These are phyloP conservation scores for Clarias pachynema DNA, from an alignment of 2,797 vertebrate genomes.

Conservation along the genomic window DNA sequence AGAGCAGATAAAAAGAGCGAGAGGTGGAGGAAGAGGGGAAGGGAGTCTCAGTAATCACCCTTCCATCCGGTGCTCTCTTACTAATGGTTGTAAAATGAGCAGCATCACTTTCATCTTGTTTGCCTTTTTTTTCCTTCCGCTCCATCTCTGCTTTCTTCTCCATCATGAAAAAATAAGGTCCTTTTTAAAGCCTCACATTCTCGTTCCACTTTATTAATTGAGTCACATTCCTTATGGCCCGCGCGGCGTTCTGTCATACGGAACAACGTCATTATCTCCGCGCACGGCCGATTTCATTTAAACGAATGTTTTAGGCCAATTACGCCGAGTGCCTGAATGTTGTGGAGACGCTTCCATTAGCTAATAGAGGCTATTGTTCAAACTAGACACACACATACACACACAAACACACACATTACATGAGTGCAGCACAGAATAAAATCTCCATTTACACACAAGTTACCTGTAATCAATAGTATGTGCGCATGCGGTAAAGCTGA, in stretches of 20 bases:
- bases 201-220: slow-evolving; percentile 45
- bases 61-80: slow-evolving; percentile 36
- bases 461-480: no score
- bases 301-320: slow-evolving; percentile 78
- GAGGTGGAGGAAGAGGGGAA: slow-evolving; percentile 3
- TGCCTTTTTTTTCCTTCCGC: slow-evolving; percentile 1
- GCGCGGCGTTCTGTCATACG: slow-evolving; percentile 42
- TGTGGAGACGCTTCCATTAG: slow-evolving; percentile 73
- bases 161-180: slow-evolving; percentile 15
- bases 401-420: background rate
- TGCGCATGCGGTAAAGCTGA: background rate
- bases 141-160: background rate
- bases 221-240: slow-evolving; percentile 41
- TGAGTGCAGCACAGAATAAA: background rate
- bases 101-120: slow-evolving; percentile 37
- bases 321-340: slow-evolving; percentile 69
- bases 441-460: background rate
- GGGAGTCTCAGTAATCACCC: slow-evolving; percentile 50
- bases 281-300: slow-evolving; percentile 72
- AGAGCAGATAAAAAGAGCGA: slow-evolving; percentile 31
- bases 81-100: slow-evolving; percentile 45
- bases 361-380: slow-evolving; percentile 74
- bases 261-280: slow-evolving; percentile 64
- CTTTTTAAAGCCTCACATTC: slow-evolving; percentile 19
- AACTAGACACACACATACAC: slow-evolving; percentile 50